A percentile compares a stretch with the other conserved stretches of the same genome.
Conservation (phyloP, 2,888 invertebrate species). For the Salpingus planirostris region DNA sequence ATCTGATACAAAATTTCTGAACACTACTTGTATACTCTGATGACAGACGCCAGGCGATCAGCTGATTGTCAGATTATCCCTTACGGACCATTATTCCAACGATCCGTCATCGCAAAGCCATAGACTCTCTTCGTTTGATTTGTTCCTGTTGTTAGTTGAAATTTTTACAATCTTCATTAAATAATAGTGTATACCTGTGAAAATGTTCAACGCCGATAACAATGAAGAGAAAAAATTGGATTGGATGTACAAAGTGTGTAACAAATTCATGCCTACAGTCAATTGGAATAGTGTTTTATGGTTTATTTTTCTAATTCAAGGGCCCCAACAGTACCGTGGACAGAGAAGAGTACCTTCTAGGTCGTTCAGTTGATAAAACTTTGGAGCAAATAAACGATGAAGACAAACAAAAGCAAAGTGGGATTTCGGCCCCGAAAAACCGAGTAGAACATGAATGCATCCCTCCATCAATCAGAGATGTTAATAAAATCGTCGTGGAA, state of each 20-base stretch:
- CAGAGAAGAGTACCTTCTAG: conserved; percentile 82
- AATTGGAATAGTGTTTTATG: neutral
- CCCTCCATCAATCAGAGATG: conserved; percentile 59
- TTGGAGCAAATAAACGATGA: conserved; percentile 57
- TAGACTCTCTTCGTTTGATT: too few species aligned
- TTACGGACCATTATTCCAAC: too few species aligned
- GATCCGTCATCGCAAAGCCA: too few species aligned
- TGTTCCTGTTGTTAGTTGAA: too few species aligned
- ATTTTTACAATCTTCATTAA: too few species aligned
- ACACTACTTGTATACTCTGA: too few species aligned
- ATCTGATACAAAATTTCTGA: too few species aligned
- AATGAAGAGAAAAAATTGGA: conserved; percentile 57
- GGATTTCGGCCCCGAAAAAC: conserved; percentile 47
- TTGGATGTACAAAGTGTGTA: conserved; percentile 77
- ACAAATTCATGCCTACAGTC: neutral
- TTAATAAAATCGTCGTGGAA: conserved; percentile 33
- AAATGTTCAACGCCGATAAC: conserved; percentile 21
- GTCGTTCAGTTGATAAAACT: conserved; percentile 71
- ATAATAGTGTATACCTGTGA: too few species aligned
- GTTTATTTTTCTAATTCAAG: conserved; percentile 32
- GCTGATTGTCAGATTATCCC: too few species aligned
- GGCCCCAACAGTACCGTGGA: conserved; percentile 56
- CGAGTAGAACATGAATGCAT: conserved; percentile 68
- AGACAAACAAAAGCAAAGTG: conserved; percentile 42
- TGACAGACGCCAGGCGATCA: too few species aligned